A percentile compares a stretch with the other conserved stretches of the same genome.
Evolutionary conservation across 2,113 vertebrate species (phyloP).

Genomic region (Siniperca chuatsi): DNA sequence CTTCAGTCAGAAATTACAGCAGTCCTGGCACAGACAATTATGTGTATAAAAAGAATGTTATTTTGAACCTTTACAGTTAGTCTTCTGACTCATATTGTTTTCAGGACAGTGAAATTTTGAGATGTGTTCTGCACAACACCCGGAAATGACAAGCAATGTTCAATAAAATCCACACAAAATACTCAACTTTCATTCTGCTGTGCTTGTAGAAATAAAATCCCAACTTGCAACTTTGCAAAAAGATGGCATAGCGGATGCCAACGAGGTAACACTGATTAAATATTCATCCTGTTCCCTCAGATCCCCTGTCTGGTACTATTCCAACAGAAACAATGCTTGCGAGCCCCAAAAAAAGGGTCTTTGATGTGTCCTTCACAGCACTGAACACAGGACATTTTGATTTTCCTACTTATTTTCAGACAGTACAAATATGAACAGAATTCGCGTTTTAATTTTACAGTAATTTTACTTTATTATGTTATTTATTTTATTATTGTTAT

Average conservation of each 20-base stretch:
- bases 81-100: slow-evolving; percentile 15
- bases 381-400: slow-evolving; percentile 16
- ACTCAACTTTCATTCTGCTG: slow-evolving; percentile 53
- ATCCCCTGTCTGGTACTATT: slow-evolving; percentile 61
- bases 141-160: slow-evolving; percentile 18
- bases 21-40: background rate
- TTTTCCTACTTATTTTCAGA: background rate
- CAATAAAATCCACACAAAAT: slow-evolving; percentile 26
- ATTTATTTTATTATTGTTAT: background rate
- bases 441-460: too few species aligned
- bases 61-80: background rate
- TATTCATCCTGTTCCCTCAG: slow-evolving; percentile 63
- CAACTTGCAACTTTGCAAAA: slow-evolving; percentile 56
- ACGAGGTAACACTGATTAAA: slow-evolving; percentile 70
- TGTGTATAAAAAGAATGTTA: background rate
- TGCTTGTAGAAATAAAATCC: slow-evolving; percentile 51
- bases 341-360: slow-evolving; percentile 35
- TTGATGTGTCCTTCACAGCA: slow-evolving; percentile 57
- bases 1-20: background rate
- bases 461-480: background rate
- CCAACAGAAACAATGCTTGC: slow-evolving; percentile 59
- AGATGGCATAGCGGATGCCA: slow-evolving; percentile 49
- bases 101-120: background rate
- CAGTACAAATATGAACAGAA: too few species aligned
- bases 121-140: background rate